Base-by-base conservation (phyloP, 1,140 invertebrate species). In the Plectus sambesii region DNA sequence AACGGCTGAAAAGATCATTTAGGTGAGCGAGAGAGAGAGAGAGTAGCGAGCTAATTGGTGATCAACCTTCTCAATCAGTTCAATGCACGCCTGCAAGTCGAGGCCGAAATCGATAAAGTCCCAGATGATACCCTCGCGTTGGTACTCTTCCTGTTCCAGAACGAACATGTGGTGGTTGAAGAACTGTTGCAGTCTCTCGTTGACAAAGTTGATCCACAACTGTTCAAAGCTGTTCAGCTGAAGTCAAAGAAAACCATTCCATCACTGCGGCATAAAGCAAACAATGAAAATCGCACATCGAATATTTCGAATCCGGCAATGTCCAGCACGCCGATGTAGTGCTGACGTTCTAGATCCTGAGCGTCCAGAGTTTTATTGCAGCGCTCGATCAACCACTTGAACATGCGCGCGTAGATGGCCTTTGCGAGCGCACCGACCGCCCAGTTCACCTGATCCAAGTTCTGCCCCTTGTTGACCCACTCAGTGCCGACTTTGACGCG, bases 131-230 rank as follows among this genome's bases (percentile, higher is more conserved):
- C 87, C 87, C 76, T 96, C 90, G 65, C 83, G 80, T 72, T 89
- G 83, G 78, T 97, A 97, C 71, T 96, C 90, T 78, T 96, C 92
- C 82, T 97, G 92, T 77, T 98, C 92, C 72, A 97, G 79, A 61
- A 97, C 87, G 76, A 98, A 97, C 90, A 97, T 97, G 78, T 96
- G 92, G 75, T 96, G 90, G 78, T 96, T 96, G 86, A 96, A 96
- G 81, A 96, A 96, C 76, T 97, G 90, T 78, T 97, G 92, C 61
- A 97, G 80, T 75, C 93, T 89, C 80, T 96, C 90, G 75, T 96
- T 97, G 75, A 90, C 94, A 79, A 94, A 96, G 81, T 96, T 96
- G 82, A 97, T 97, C 78, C 90, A 97, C 72, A 97, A 80, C 77
- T 97, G 90, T 78, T 97, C 90, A 79, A 96, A 96, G 75, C 87